Evolutionary conservation across 2,113 vertebrate genomes (phyloP), one percentile per base, ranked within the genome.

Genomic region (Pseudorectes ferrugineus): DNA sequence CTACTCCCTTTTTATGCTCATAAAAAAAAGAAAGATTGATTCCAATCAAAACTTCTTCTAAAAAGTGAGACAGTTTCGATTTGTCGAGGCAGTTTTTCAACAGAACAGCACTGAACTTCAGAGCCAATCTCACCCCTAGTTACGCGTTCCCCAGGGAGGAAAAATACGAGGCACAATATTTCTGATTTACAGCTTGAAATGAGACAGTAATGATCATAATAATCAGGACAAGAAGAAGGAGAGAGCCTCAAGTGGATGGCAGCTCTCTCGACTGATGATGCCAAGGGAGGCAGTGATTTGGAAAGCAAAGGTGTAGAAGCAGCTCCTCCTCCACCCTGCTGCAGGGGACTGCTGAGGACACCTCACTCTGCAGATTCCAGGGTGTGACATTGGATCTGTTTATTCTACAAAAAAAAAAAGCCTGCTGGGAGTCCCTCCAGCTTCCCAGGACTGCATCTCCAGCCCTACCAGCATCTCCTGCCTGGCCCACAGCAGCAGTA

Each of bases 41-140:
- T 97, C 95, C 96, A 97, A 97, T 97, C 97, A 97, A 97, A 97
- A 97, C 96, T 95, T 97, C 91, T 95, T 96, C 94, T 97, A 89
- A 94, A 96, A 96, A 86, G 94, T 94, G 92, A 91, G 86, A 96
- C 91, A 92, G 88, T 96, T 96, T 96, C 86, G 89, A 96, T 97
- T 97, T 96, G 96, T 95, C 5, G 31, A 94, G 93, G 93, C 84
- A 92, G 92, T 96, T 96, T 97, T 96, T 96, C 93, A 95, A 86
- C 61, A 67, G 95, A 96, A 95, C 86, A 77, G 89, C 85, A 52
- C 83, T 93, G 95, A 95, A 94, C 95, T 95, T 95, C 91, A 87
- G 96, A 96, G 96, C 93, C 95, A 96, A 83, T 96, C 95, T 96
- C 95, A 83, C 80, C 89, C 68, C 66, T 89, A 85, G 95, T 89